These are phyloP conservation scores for Andinoacara biseriatus DNA, from an alignment of 2,113 vertebrate genomes.

Conservation along the genomic window DNA sequence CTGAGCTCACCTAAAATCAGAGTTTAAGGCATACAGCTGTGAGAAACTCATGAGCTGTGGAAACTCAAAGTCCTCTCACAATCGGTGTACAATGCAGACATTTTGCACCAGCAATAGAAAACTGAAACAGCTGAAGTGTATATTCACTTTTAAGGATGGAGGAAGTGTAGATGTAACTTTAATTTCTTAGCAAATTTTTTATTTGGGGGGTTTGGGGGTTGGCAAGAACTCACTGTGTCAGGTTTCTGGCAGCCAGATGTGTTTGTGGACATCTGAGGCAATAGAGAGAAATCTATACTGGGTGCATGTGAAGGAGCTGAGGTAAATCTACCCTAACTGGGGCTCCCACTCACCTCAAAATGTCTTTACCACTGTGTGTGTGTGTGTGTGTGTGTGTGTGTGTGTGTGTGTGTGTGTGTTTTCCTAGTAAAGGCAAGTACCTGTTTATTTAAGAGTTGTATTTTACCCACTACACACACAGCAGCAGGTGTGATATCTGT, in stretches of 20 bases:
- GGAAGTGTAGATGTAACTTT: too few relatives aligned
- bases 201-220: too few relatives aligned
- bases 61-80: too few relatives aligned
- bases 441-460: conserved; percentile 29
- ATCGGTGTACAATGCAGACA: too few relatives aligned
- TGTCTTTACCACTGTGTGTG: background rate
- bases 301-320: background rate
- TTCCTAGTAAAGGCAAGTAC: background rate
- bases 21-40: too few relatives aligned
- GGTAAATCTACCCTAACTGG: background rate
- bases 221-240: background rate
- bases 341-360: background rate
- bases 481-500: conserved; percentile 55
- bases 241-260: background rate
- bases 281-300: background rate
- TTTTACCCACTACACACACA: conserved; percentile 37
- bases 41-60: too few relatives aligned
- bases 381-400: background rate
- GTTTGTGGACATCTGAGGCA: background rate
- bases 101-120: too few relatives aligned
- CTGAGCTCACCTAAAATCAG: too few relatives aligned
- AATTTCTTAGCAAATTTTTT: too few relatives aligned
- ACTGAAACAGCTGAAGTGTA: too few relatives aligned
- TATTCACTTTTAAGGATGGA: too few relatives aligned
- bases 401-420: background rate